Evolutionary conservation across 2,113 vertebrate species (phyloP).

Genomic region (Australoheros scitulus): DNA sequence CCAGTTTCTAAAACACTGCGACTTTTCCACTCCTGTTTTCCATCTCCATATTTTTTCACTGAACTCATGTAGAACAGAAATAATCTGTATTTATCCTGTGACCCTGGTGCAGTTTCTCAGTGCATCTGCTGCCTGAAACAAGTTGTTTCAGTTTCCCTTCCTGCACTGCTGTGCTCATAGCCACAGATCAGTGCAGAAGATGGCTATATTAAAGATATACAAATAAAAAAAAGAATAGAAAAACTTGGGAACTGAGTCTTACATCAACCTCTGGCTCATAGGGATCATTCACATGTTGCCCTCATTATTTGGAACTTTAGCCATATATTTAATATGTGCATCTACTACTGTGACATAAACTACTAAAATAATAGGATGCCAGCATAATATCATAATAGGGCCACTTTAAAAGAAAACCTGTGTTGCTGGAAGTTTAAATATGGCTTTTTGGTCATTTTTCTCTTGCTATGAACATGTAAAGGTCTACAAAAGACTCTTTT

Average conservation of each 20-base stretch:
- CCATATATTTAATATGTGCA: not conserved
- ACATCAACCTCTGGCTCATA: not conserved
- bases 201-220: not conserved
- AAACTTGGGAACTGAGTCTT: not conserved
- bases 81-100: not conserved
- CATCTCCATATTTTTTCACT: not conserved
- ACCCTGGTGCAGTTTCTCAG: not conserved
- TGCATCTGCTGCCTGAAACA: not conserved
- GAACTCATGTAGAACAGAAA: not conserved
- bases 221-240: not conserved
- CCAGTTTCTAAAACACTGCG: not conserved
- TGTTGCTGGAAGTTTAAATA: not conserved
- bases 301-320: not conserved
- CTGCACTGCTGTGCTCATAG: not conserved
- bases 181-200: not conserved
- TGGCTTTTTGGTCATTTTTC: not conserved
- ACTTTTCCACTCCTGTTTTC: not conserved
- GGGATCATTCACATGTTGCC: not conserved
- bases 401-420: not conserved
- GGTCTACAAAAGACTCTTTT: not conserved
- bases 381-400: not conserved
- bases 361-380: not conserved
- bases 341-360: not conserved
- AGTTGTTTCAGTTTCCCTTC: not conserved
- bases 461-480: not conserved